phyloP scores from a whole-genome alignment of 1,140 invertebrate species.

The Aphelenchoides fujianensis region DNA sequence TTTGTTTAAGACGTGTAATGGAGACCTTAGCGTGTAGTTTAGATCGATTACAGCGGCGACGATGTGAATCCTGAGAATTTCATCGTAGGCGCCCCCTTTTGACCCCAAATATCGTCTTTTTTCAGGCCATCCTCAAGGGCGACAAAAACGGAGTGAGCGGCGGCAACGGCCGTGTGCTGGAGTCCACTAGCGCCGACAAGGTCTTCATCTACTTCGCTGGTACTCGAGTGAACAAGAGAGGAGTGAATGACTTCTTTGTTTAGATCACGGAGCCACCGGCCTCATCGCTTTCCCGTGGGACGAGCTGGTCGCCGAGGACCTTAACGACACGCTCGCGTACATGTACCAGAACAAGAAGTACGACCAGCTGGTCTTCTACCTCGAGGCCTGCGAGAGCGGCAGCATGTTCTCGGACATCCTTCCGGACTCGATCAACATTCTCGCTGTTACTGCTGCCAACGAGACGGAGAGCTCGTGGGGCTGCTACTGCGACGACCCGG shows the following conservation, averaged over 20 bases:
- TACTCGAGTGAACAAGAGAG: no score
- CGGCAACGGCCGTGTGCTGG: slow-evolving; percentile 11
- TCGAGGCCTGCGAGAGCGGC: slow-evolving; percentile 71
- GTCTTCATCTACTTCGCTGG: slow-evolving; percentile 14
- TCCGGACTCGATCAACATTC: slow-evolving; percentile 65
- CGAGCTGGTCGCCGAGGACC: slow-evolving; percentile 18
- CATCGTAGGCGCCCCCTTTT: slow-evolving; percentile 65
- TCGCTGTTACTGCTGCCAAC: slow-evolving; percentile 15
- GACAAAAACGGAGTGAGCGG: neutral
- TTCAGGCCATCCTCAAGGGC: neutral
- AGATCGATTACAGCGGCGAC: slow-evolving; percentile 67
- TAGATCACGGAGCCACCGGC: slow-evolving; percentile 13
- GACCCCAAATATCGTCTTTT: slow-evolving; percentile 63
- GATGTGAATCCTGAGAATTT: slow-evolving; percentile 45
- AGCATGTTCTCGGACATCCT: slow-evolving; percentile 69
- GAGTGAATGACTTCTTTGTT: no score
- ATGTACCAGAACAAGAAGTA: slow-evolving; percentile 66
- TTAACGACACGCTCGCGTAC: slow-evolving; percentile 63
- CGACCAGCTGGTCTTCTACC: slow-evolving; percentile 65
- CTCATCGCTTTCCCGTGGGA: neutral
- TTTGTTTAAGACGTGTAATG: no score
- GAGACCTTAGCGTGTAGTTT: no score
- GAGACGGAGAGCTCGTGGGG: neutral
- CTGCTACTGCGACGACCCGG: slow-evolving; percentile 1
- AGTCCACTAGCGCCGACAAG: neutral